A percentile compares a stretch with the other conserved stretches of the same genome.
Evolutionary conservation across 1,140 invertebrate genomes (phyloP).

Genomic region (Leucophenga varia): DNA sequence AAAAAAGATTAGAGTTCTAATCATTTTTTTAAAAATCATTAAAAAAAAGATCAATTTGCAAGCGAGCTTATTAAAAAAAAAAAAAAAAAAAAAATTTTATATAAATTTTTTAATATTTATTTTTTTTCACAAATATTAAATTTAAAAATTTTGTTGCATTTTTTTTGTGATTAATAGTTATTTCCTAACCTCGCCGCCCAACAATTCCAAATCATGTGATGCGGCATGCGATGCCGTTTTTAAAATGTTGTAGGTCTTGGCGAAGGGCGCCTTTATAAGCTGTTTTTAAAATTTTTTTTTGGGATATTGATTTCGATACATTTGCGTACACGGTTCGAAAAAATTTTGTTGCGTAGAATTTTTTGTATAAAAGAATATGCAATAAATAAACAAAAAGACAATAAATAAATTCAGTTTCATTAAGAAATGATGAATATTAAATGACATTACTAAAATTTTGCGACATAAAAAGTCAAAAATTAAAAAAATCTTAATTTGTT

Average conservation of each 20-base stretch:
- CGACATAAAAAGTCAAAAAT: slow-evolving; percentile 32
- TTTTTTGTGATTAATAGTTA: slow-evolving; percentile 14
- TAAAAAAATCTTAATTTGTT: slow-evolving; percentile 14
- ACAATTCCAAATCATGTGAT: slow-evolving; percentile 72
- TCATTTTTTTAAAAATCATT: no score
- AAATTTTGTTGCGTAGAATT: no score
- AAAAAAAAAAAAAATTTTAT: no score
- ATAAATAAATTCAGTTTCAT: slow-evolving; percentile 33
- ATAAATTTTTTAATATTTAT: no score
- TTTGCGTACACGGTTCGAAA: neutral
- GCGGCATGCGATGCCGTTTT: slow-evolving; percentile 74
- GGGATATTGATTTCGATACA: neutral
- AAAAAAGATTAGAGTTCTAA: no score
- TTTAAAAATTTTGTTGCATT: no score
- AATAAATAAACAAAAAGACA: slow-evolving; percentile 36
- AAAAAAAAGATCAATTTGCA: no score
- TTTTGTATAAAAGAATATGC: slow-evolving; percentile 11
- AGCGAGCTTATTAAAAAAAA: no score
- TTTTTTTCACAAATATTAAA: no score
- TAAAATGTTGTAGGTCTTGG: slow-evolving; percentile 92
- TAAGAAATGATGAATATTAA: slow-evolving; percentile 36
- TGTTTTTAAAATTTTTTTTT: slow-evolving; percentile 60
- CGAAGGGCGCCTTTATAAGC: slow-evolving; percentile 93
- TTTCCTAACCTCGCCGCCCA: slow-evolving; percentile 59
- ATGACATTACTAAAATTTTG: slow-evolving; percentile 29